Percentiles rank a stretch among this genome's conserved stretches.
Evolutionary conservation across 2,888 invertebrate genomes (phyloP).

Genomic region (Drosophila sordidula): DNA sequence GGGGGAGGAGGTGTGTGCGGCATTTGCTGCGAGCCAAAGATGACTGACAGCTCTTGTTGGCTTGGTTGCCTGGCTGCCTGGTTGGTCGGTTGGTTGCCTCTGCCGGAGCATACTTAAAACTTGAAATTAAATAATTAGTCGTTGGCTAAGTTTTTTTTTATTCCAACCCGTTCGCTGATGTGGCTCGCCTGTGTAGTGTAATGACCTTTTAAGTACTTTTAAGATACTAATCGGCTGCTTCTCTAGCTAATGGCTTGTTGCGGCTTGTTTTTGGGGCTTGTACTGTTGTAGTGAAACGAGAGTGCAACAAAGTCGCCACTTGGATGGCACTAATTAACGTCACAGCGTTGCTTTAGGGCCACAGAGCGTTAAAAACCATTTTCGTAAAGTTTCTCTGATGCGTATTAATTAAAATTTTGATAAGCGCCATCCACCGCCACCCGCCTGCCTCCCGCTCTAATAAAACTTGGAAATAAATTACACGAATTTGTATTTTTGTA

Average conservation of each 20-base stretch:
- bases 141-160: constrained; percentile 69
- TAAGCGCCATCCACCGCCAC: constrained; percentile 55
- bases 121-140: constrained; percentile 79
- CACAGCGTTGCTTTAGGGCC: constrained; percentile 63
- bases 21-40: constrained; percentile 46
- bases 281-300: constrained; percentile 49
- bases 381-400: constrained; percentile 77
- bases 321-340: constrained; percentile 77
- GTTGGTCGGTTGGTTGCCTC: constrained; percentile 25
- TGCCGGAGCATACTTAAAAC: constrained; percentile 72
- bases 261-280: constrained; percentile 60
- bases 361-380: constrained; percentile 62
- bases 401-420: constrained; percentile 80
- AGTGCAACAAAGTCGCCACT: constrained; percentile 74
- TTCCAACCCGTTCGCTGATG: constrained; percentile 15
- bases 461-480: constrained; percentile 78
- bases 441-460: constrained; percentile 38
- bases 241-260: constrained; percentile 78
- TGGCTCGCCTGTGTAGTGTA: constrained; percentile 59
- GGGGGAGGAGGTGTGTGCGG: constrained; percentile 4
- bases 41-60: constrained; percentile 71
- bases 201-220: constrained; percentile 81
- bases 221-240: constrained; percentile 75
- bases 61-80: constrained; percentile 6
- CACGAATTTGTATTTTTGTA: constrained; percentile 63